phyloP scores from a whole-genome alignment of 92 coral and sea anemone species.

The Nematostella vectensis region DNA sequence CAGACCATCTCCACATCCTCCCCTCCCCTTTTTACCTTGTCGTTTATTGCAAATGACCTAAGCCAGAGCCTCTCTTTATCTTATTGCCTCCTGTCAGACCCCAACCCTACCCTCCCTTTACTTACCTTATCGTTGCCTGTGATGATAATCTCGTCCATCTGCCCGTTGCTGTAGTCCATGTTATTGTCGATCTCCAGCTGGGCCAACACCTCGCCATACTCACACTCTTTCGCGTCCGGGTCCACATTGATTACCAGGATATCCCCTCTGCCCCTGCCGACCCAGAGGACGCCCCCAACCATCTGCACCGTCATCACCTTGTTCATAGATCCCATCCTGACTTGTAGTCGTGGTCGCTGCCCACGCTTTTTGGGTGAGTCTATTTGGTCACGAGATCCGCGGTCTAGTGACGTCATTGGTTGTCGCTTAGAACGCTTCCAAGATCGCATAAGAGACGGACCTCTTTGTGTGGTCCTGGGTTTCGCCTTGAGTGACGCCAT shows the following conservation, averaged over 20 bases:
- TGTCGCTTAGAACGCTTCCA: conserved; percentile 39
- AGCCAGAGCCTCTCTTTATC: too few species aligned
- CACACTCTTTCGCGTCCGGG: conserved; percentile 26
- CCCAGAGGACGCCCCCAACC: conserved; percentile 69
- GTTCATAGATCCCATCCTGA: conserved; percentile 63
- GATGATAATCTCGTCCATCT: conserved; percentile 64
- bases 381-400: background rate
- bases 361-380: conserved; percentile 22
- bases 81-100: too few species aligned
- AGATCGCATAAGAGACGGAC: conserved; percentile 55
- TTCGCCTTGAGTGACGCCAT: conserved; percentile 32
- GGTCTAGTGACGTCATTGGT: conserved; percentile 1
- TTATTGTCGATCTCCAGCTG: conserved; percentile 58
- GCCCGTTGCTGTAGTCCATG: conserved; percentile 45
- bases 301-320: conserved; percentile 64
- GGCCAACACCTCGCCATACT: conserved; percentile 63
- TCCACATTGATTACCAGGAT: conserved; percentile 57
- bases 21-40: too few species aligned
- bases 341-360: conserved; percentile 50
- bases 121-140: conserved; percentile 62
- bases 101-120: too few species aligned
- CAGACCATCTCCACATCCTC: too few species aligned
- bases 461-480: conserved; percentile 23
- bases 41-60: too few species aligned
- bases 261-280: conserved; percentile 74